A percentile compares a stretch with the other conserved stretches of the same genome.
phyloP scores from a whole-genome alignment of 2,888 invertebrate genomes.

The Lypha dubia region DNA sequence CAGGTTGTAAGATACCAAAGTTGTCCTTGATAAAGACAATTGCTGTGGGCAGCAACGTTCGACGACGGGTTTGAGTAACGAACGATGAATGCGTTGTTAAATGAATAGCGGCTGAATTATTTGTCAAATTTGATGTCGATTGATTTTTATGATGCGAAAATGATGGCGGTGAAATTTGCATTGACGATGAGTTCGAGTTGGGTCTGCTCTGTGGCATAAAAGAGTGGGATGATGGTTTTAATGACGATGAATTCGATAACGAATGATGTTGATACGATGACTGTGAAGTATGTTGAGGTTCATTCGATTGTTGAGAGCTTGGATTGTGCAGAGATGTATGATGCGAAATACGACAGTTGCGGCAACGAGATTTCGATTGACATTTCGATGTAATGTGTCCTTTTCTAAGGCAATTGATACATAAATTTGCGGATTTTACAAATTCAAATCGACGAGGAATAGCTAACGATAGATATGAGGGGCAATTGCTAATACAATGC shows the following conservation, averaged over 20 bases:
- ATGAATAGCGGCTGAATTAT: constrained; percentile 21
- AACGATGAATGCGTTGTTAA: constrained; percentile 15
- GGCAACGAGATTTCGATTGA: constrained; percentile 18
- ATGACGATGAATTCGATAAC: background rate
- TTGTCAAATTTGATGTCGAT: constrained; percentile 8
- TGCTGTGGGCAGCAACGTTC: constrained; percentile 21
- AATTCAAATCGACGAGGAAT: constrained; percentile 27
- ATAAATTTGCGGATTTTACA: constrained; percentile 4
- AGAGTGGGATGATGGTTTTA: background rate
- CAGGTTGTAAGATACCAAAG: constrained; percentile 35
- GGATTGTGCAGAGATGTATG: constrained; percentile 21
- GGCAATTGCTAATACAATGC: constrained; percentile 7
- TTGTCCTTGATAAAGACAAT: constrained; percentile 41
- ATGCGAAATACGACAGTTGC: constrained; percentile 24
- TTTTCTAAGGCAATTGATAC: constrained; percentile 34
- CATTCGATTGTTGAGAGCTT: background rate
- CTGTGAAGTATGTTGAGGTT: background rate
- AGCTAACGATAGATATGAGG: constrained; percentile 4
- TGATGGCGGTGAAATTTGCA: background rate
- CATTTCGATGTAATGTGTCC: constrained; percentile 14
- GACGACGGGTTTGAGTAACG: too few relatives aligned
- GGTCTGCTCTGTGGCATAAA: background rate
- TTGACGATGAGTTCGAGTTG: background rate
- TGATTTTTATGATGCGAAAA: constrained; percentile 11
- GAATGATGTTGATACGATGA: constrained; percentile 12